Evolutionary conservation across 35 echinoderm and acorn worm genomes (phyloP).

Genomic region (Lytechinus variegatus): DNA sequence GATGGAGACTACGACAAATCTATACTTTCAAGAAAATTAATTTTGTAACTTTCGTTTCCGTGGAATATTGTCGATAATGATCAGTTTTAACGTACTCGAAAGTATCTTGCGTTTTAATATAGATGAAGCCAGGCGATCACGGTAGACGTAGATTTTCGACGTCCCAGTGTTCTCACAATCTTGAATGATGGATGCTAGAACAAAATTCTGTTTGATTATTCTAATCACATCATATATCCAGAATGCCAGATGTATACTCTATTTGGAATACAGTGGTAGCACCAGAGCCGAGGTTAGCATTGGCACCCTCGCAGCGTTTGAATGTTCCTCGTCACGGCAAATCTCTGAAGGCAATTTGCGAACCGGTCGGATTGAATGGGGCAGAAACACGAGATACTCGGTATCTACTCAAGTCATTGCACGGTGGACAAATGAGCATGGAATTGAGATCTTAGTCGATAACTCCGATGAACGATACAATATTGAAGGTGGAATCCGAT

Average conservation of each 20-base stretch:
- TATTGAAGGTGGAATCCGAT: neutral
- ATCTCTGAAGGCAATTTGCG: neutral
- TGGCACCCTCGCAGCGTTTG: neutral
- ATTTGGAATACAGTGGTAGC: neutral
- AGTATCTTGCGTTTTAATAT: too few relatives aligned
- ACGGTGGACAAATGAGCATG: neutral
- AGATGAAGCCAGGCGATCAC: too few relatives aligned
- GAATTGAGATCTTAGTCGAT: neutral
- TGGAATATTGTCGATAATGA: too few relatives aligned
- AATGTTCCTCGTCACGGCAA: neutral
- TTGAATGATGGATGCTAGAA: neutral
- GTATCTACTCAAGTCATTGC: neutral
- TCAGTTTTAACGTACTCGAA: too few relatives aligned
- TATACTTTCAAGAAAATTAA: too few relatives aligned
- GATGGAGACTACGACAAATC: too few relatives aligned
- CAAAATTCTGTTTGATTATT: neutral
- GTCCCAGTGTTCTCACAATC: too few relatives aligned
- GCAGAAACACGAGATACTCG: neutral
- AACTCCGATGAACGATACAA: neutral
- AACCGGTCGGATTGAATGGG: slow-evolving; percentile 27
- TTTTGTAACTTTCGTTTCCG: too few relatives aligned
- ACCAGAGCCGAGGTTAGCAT: neutral
- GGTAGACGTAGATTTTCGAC: too few relatives aligned
- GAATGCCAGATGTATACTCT: neutral
- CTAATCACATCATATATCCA: neutral